A percentile compares a stretch with the other conserved stretches of the same genome.
These are phyloP conservation scores for Nycticorax nycticorax DNA, from an alignment of 2,113 vertebrate genomes.

Conservation along the genomic window DNA sequence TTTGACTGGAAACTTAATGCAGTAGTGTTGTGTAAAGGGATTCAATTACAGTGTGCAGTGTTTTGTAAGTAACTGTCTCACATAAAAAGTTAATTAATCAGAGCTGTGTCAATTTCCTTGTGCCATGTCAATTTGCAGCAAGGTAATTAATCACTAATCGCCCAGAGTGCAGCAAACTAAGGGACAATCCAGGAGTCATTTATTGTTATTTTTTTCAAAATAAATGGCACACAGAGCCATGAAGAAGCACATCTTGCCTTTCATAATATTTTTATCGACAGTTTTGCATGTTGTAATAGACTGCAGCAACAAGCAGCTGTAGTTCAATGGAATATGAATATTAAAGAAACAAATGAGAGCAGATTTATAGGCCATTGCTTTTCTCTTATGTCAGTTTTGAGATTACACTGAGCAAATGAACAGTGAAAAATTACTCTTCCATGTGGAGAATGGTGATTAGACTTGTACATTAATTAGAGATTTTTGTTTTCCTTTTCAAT, in stretches of 20 bases:
- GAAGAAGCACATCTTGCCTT: slow-evolving; percentile 79
- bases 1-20: slow-evolving; percentile 71
- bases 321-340: slow-evolving; percentile 84
- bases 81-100: slow-evolving; percentile 89
- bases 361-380: slow-evolving; percentile 83
- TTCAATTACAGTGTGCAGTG: slow-evolving; percentile 78
- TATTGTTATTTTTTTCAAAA: slow-evolving; percentile 73
- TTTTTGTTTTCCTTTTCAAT: slow-evolving; percentile 83
- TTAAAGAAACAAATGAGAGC: slow-evolving; percentile 82
- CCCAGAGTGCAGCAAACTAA: slow-evolving; percentile 75
- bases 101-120: slow-evolving; percentile 84
- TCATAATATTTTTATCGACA: slow-evolving; percentile 83
- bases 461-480: slow-evolving; percentile 88
- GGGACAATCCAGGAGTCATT: slow-evolving; percentile 76
- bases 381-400: slow-evolving; percentile 84
- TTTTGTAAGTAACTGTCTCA: slow-evolving; percentile 80
- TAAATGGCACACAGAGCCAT: slow-evolving; percentile 72
- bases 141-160: slow-evolving; percentile 90
- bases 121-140: slow-evolving; percentile 83
- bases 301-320: slow-evolving; percentile 79
- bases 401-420: slow-evolving; percentile 85
- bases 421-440: slow-evolving; percentile 87
- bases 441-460: slow-evolving; percentile 88
- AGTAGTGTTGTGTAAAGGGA: slow-evolving; percentile 69
- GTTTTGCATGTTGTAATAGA: slow-evolving; percentile 80